A percentile compares a stretch with the other conserved stretches of the same genome.
Evolutionary conservation across 2,888 invertebrate genomes (phyloP).

Genomic region (Nineta flava): DNA sequence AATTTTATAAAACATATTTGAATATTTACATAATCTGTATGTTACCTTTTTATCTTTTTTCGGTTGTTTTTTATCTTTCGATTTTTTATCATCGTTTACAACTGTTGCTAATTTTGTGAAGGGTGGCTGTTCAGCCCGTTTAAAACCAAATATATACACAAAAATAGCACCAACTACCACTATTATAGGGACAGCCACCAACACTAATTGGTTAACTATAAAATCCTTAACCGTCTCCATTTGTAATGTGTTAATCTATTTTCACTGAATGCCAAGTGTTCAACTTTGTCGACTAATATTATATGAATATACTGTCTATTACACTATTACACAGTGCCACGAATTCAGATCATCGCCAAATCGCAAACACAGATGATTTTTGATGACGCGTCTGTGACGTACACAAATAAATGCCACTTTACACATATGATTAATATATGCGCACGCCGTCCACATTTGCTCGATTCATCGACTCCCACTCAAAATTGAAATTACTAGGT

Average conservation of each 20-base stretch:
- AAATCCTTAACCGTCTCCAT: constrained; percentile 45
- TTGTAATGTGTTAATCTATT: constrained; percentile 11
- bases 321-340: constrained; percentile 16
- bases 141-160: constrained; percentile 65
- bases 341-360: constrained; percentile 11
- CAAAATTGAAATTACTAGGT: too few relatives aligned
- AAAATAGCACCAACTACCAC: constrained; percentile 55
- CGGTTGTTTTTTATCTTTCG: constrained; percentile 43
- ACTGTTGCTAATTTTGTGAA: constrained; percentile 52
- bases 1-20: background rate
- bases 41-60: constrained; percentile 1
- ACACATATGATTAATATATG: background rate
- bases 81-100: constrained; percentile 47
- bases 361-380: constrained; percentile 22
- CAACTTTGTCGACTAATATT: background rate
- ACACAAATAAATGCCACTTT: constrained; percentile 25
- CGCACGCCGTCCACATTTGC: background rate
- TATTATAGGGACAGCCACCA: constrained; percentile 39
- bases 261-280: background rate
- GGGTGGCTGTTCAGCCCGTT: constrained; percentile 64
- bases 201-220: constrained; percentile 37
- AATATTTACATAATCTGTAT: too few relatives aligned
- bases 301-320: constrained; percentile 2
- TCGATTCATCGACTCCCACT: too few relatives aligned
- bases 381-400: constrained; percentile 57